phyloP scores from a whole-genome alignment of 1,140 invertebrate species.

The Chironomus striatipennis region DNA sequence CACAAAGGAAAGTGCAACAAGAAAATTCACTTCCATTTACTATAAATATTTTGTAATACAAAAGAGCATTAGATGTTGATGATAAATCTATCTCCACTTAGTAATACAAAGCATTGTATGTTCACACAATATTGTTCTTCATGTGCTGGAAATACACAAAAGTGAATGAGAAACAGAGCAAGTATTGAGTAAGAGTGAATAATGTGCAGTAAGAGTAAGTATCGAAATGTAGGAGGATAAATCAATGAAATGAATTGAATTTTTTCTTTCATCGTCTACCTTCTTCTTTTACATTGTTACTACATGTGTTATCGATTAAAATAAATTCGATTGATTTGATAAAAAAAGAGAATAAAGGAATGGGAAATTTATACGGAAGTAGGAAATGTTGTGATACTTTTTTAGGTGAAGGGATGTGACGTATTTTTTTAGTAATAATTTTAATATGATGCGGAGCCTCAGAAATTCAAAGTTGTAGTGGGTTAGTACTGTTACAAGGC shows the following conservation, averaged over 20 bases:
- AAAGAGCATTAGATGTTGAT: neutral
- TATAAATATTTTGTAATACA: neutral
- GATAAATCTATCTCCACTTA: neutral
- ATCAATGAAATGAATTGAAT: neutral
- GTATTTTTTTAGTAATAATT: too few relatives aligned
- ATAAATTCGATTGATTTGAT: conserved; percentile 5
- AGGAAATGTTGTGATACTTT: too few relatives aligned
- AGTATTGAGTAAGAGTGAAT: too few relatives aligned
- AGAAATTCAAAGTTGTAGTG: too few relatives aligned
- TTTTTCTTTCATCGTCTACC: neutral
- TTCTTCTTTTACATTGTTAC: neutral
- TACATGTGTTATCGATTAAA: conserved; percentile 14
- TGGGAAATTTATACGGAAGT: neutral
- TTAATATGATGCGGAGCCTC: too few relatives aligned
- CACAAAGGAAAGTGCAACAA: neutral
- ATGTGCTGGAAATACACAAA: too few relatives aligned
- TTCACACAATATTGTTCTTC: neutral
- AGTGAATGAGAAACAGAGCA: too few relatives aligned
- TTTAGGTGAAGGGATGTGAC: too few relatives aligned
- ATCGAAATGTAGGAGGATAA: neutral
- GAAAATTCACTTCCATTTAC: neutral
- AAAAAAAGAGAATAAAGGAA: neutral
- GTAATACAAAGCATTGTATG: neutral
- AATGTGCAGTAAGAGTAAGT: neutral
- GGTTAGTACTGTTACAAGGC: too few relatives aligned